Evolutionary conservation across 2,888 invertebrate species (phyloP).

Genomic region (Pseudolycoriella hygida): DNA sequence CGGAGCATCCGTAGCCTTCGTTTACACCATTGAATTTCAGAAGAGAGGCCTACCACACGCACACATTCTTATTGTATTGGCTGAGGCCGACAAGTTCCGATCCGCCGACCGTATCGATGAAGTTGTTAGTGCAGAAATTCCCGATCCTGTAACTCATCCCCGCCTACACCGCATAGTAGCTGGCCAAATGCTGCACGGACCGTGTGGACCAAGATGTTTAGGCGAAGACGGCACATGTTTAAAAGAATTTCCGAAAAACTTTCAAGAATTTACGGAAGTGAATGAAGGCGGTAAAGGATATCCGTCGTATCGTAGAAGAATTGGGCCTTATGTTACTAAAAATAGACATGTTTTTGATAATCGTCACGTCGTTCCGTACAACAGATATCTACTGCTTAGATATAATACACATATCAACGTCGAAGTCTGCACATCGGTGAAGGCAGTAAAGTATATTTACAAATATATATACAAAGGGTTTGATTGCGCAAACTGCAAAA

Average conservation of each 20-base stretch:
- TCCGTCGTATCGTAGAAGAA: constrained; percentile 16
- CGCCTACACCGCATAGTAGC: constrained; percentile 15
- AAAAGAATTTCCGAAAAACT: constrained; percentile 14
- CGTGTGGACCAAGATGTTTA: constrained; percentile 19
- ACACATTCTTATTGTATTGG: constrained; percentile 11
- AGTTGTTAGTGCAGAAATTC: constrained; percentile 13
- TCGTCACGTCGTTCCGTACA: constrained; percentile 20
- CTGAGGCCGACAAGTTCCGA: no score
- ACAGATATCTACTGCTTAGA: not conserved
- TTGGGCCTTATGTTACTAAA: constrained; percentile 10
- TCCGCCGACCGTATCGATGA: constrained; percentile 10
- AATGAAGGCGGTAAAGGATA: constrained; percentile 16
- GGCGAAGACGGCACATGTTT: constrained; percentile 22
- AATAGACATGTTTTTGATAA: constrained; percentile 15
- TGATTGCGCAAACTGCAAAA: constrained; percentile 10
- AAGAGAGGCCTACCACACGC: constrained; percentile 17
- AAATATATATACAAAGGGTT: constrained; percentile 13
- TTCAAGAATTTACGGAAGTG: constrained; percentile 15
- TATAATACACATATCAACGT: constrained; percentile 4
- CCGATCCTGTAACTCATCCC: constrained; percentile 16
- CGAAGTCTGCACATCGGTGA: not conserved
- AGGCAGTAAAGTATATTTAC: constrained; percentile 2
- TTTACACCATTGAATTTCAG: constrained; percentile 18
- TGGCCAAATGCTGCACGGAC: constrained; percentile 20
- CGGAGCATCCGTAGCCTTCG: constrained; percentile 11